phyloP scores from a whole-genome alignment of 1,140 invertebrate species.

The Harlomillsia oculata region DNA sequence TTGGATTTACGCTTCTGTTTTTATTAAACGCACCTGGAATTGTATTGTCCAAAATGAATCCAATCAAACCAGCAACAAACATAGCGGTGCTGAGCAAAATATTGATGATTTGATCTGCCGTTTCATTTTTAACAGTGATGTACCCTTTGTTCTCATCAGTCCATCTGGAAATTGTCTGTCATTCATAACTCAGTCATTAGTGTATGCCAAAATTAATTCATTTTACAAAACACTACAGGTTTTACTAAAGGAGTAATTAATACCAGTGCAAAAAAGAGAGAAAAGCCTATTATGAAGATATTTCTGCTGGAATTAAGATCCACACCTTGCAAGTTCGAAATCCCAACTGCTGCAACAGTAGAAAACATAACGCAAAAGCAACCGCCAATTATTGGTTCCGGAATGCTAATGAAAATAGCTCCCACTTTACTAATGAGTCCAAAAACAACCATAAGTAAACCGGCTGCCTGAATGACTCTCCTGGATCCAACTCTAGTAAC shows the following conservation, averaged over 20 bases:
- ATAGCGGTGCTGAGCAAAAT: constrained; percentile 75
- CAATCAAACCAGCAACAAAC: constrained; percentile 66
- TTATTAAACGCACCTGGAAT: constrained; percentile 71
- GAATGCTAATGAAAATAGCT: constrained; percentile 77
- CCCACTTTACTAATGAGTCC: constrained; percentile 73
- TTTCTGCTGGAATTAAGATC: constrained; percentile 71
- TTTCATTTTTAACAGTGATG: constrained; percentile 60
- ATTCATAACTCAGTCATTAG: no score
- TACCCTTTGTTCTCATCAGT: constrained; percentile 53
- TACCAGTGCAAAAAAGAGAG: constrained; percentile 71
- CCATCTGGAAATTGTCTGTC: constrained; percentile 61
- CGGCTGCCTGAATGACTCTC: constrained; percentile 73
- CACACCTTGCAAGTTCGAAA: constrained; percentile 74
- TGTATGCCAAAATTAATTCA: background rate
- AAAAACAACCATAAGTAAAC: constrained; percentile 64
- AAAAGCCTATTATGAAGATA: constrained; percentile 78
- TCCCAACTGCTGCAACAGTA: constrained; percentile 43
- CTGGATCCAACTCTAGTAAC: constrained; percentile 63
- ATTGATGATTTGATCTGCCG: constrained; percentile 61
- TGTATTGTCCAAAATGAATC: constrained; percentile 72
- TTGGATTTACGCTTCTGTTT: no score
- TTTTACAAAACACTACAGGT: background rate
- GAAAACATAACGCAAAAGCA: constrained; percentile 80
- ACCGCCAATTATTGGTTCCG: constrained; percentile 77
- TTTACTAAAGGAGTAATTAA: background rate